Conservation (phyloP, 64 coral and sea anemone species). For the Porites lutea region DNA sequence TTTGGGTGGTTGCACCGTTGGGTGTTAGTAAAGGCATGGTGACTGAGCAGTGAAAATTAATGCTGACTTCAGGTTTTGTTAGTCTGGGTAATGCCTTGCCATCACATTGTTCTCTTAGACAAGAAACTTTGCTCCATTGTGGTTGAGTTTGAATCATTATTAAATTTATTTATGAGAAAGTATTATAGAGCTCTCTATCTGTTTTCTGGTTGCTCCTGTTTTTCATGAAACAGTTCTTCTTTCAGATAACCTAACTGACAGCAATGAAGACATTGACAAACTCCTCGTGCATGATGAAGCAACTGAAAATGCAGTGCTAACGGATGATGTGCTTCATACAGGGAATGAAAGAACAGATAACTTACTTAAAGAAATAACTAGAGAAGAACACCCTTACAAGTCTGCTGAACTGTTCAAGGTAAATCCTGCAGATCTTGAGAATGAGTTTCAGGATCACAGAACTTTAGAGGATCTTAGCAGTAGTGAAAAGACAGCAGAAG, state of each 20-base stretch:
- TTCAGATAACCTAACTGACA: slow-evolving; percentile 54
- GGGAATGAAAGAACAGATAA: slow-evolving; percentile 62
- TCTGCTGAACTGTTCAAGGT: slow-evolving; percentile 25
- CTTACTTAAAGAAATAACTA: slow-evolving; percentile 59
- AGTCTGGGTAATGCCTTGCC: too few relatives aligned
- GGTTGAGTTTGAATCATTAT: too few relatives aligned
- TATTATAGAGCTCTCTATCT: too few relatives aligned
- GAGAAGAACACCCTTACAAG: slow-evolving; percentile 19
- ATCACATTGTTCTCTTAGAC: too few relatives aligned
- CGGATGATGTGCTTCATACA: slow-evolving; percentile 44
- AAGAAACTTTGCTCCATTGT: too few relatives aligned
- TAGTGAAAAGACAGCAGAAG: neutral
- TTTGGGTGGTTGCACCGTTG: too few relatives aligned
- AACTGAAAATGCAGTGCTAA: slow-evolving; percentile 49
- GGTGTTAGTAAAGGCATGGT: too few relatives aligned
- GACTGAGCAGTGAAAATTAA: too few relatives aligned
- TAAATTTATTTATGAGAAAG: too few relatives aligned
- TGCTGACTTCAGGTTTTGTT: too few relatives aligned
- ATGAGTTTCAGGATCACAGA: slow-evolving; percentile 10
- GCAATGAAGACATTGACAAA: slow-evolving; percentile 89
- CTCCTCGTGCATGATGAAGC: slow-evolving; percentile 78
- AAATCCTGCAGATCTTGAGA: slow-evolving; percentile 20
- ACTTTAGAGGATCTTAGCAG: neutral
- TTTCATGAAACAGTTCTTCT: neutral
- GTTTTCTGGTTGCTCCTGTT: too few relatives aligned